phyloP scores from a whole-genome alignment of 2,888 invertebrate genomes.

The Drosophila paracracens region DNA sequence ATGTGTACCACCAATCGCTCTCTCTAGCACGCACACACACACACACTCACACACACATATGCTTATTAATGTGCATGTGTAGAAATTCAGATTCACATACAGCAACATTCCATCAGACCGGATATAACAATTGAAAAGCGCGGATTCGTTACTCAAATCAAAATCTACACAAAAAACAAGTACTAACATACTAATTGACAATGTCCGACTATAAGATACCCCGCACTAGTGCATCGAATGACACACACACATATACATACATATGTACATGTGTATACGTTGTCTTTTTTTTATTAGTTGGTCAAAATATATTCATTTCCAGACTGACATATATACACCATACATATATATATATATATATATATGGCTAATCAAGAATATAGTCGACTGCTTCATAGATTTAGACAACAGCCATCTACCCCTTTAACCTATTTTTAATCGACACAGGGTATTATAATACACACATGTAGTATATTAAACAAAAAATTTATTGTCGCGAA shows the following conservation, averaged over 20 bases:
- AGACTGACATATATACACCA: not conserved
- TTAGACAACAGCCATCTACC: not conserved
- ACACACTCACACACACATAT: not conserved
- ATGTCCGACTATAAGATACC: not conserved
- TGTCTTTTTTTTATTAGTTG: not conserved
- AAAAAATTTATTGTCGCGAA: conserved; percentile 18
- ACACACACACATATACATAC: not conserved
- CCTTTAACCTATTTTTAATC: not conserved
- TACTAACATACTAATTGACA: not conserved
- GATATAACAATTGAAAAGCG: conserved; percentile 80
- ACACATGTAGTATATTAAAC: conserved; percentile 18
- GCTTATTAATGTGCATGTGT: not conserved
- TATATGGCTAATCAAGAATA: not conserved
- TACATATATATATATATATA: not conserved
- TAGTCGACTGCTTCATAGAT: not conserved
- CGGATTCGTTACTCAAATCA: conserved; percentile 61
- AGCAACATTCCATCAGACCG: conserved; percentile 78
- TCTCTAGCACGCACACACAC: conserved; percentile 21
- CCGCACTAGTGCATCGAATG: not conserved
- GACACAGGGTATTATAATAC: conserved; percentile 15
- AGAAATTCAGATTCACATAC: conserved; percentile 44
- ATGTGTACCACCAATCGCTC: conserved; percentile 39
- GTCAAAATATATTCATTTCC: not conserved
- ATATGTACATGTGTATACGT: not conserved
- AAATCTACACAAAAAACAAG: conserved; percentile 56